Evolutionary conservation across 2,888 invertebrate species (phyloP).

Genomic region (Malachius bipustulatus): DNA sequence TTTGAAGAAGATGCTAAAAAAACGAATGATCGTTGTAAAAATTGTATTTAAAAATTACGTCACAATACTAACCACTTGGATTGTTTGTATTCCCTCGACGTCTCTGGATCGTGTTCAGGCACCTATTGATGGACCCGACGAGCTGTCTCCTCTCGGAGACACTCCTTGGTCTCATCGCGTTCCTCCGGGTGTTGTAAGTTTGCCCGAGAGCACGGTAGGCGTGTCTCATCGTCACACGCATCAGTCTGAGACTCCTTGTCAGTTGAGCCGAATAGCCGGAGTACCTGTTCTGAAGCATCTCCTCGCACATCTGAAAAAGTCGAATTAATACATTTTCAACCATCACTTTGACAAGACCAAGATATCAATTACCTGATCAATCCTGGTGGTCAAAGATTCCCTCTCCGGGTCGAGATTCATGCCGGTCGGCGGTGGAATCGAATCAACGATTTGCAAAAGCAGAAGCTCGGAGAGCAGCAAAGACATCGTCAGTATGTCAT

Average conservation of each 20-base stretch:
- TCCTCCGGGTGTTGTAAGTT: constrained; percentile 29
- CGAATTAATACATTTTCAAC: no score
- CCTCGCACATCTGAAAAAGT: constrained; percentile 31
- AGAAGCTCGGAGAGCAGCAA: constrained; percentile 39
- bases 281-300: constrained; percentile 30
- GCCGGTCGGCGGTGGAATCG: constrained; percentile 32
- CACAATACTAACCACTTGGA: no score
- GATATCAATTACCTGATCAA: no score
- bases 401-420: constrained; percentile 32
- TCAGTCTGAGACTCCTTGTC: constrained; percentile 29
- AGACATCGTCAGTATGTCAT: constrained; percentile 36
- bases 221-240: constrained; percentile 30
- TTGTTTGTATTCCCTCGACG: neutral
- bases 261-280: constrained; percentile 29
- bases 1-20: no score
- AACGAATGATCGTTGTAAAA: no score
- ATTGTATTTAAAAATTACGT: no score
- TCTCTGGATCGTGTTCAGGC: constrained; percentile 17
- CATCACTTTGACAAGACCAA: no score
- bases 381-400: constrained; percentile 29
- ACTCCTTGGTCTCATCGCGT: constrained; percentile 27
- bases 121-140: constrained; percentile 23
- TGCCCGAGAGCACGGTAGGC: constrained; percentile 29
- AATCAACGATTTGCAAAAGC: constrained; percentile 38
- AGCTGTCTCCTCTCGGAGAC: constrained; percentile 24